phyloP scores from a whole-genome alignment of 2,797 vertebrate genomes.

The Eulemur albifrons region DNA sequence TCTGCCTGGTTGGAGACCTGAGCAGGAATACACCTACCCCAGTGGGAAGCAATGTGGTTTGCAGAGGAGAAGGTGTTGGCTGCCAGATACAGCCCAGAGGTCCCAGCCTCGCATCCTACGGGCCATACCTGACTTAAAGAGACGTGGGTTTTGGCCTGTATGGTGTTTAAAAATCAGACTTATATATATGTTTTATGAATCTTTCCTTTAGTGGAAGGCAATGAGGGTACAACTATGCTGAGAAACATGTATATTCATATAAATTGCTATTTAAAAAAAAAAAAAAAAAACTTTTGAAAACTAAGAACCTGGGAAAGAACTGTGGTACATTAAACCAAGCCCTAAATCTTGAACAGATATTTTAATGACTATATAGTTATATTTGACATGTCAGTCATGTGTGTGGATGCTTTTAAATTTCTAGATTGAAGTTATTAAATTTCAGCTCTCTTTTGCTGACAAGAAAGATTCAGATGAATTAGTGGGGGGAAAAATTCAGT shows the following conservation, averaged over 20 bases:
- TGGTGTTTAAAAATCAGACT: background rate
- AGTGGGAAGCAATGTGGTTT: background rate
- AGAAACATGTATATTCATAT: background rate
- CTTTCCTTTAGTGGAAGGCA: background rate
- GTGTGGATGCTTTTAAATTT: background rate
- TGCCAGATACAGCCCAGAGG: background rate
- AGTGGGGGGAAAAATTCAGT: rapidly evolving
- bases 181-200: constrained; percentile 2
- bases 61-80: background rate
- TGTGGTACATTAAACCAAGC: background rate
- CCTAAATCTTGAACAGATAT: background rate
- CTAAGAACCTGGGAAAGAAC: background rate
- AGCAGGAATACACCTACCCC: background rate
- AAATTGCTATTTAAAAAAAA: background rate
- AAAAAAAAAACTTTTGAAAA: background rate
- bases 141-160: background rate
- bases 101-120: background rate
- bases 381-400: background rate
- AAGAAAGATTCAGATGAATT: background rate
- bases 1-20: background rate
- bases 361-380: background rate
- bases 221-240: background rate
- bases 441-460: background rate
- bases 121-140: background rate
- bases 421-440: constrained; percentile 39